Percentiles rank a stretch among this genome's conserved stretches.
phyloP scores from a whole-genome alignment of 2,888 invertebrate genomes.

The Tenthredo notha region DNA sequence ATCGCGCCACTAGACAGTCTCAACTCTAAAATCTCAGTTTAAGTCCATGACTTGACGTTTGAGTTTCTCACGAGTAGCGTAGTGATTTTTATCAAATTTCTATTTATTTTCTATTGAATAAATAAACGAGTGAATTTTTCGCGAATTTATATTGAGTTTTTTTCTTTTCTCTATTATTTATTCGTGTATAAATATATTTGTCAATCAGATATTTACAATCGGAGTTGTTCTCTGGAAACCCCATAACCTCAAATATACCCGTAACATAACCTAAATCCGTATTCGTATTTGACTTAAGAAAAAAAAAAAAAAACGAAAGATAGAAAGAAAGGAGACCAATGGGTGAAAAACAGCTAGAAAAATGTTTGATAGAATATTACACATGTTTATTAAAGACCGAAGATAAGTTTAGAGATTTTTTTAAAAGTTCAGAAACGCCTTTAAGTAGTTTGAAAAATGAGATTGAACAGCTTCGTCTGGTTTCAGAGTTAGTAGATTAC shows the following conservation, averaged over 20 bases:
- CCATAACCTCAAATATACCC: not conserved
- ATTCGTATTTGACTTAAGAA: not conserved
- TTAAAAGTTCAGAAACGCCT: constrained; percentile 54
- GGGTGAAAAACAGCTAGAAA: constrained; percentile 67
- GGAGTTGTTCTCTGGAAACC: no score
- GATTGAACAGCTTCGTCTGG: constrained; percentile 67
- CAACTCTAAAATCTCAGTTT: no score
- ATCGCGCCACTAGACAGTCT: constrained; percentile 1
- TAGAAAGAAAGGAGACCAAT: constrained; percentile 43
- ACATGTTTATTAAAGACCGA: constrained; percentile 63
- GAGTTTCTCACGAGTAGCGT: not conserved
- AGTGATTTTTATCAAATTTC: not conserved
- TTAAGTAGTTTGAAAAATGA: constrained; percentile 66
- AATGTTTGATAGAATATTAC: constrained; percentile 67
- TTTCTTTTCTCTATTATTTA: not conserved
- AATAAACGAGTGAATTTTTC: not conserved
- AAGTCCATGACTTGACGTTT: not conserved
- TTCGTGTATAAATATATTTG: not conserved
- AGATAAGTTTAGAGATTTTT: constrained; percentile 63
- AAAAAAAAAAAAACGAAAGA: constrained; percentile 17
- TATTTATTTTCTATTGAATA: not conserved
- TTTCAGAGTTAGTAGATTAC: constrained; percentile 61
- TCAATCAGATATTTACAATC: no score
- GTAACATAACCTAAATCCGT: not conserved
- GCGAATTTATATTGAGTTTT: no score